These are phyloP conservation scores for Polylopha cassiicola DNA, from an alignment of 2,888 invertebrate species.

Conservation along the genomic window DNA sequence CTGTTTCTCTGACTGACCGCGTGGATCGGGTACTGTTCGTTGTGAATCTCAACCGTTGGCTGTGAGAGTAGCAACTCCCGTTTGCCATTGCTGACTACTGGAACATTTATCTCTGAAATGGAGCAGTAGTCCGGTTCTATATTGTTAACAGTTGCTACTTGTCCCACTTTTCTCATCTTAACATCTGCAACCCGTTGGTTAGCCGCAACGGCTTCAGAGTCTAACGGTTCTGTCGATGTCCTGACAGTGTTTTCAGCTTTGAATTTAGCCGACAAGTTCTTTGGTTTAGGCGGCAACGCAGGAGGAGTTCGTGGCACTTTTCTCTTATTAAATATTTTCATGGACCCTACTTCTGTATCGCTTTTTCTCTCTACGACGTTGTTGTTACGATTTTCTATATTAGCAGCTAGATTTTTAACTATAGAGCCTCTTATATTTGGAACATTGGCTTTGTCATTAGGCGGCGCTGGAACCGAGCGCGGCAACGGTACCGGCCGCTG, in stretches of 20 bases:
- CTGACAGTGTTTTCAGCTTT: slow-evolving; percentile 73
- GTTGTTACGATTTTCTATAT: slow-evolving; percentile 64
- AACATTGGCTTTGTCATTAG: slow-evolving; percentile 46
- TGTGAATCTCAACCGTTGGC: slow-evolving; percentile 73
- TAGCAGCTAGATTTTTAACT: slow-evolving; percentile 71
- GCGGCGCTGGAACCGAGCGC: slow-evolving; percentile 40
- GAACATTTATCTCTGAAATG: slow-evolving; percentile 84
- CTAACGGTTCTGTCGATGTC: slow-evolving; percentile 62
- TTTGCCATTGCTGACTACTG: slow-evolving; percentile 77
- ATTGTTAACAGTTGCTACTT: slow-evolving; percentile 67
- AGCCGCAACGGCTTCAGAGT: slow-evolving; percentile 77
- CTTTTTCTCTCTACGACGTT: slow-evolving; percentile 72
- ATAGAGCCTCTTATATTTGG: slow-evolving; percentile 72
- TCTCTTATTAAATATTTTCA: slow-evolving; percentile 70
- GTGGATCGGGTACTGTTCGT: slow-evolving; percentile 67
- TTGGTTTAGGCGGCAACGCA: slow-evolving; percentile 87
- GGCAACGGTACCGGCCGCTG: slow-evolving; percentile 52
- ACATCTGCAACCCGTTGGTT: slow-evolving; percentile 78
- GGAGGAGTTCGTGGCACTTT: slow-evolving; percentile 83
- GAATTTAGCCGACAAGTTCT: slow-evolving; percentile 82
- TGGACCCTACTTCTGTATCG: slow-evolving; percentile 58
- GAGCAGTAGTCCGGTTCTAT: slow-evolving; percentile 86
- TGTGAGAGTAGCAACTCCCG: slow-evolving; percentile 73
- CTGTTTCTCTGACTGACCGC: slow-evolving; percentile 59
- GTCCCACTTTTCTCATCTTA: slow-evolving; percentile 73